phyloP scores from a whole-genome alignment of 2,113 vertebrate species.

The Oxygymnocypris stewartii region DNA sequence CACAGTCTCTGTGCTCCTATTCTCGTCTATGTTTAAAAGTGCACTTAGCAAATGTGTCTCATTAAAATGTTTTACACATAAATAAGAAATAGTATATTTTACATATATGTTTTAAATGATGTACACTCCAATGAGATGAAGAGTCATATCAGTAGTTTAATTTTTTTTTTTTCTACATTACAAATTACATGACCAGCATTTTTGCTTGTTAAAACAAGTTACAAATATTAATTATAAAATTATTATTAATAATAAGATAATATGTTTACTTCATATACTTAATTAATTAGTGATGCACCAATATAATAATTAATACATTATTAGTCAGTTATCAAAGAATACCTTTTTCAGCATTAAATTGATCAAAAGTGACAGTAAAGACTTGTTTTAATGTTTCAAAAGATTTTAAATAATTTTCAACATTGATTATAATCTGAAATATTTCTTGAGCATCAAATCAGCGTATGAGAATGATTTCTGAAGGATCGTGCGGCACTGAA shows the following conservation, averaged over 20 bases:
- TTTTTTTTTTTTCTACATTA: too few species aligned
- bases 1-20: slow-evolving; percentile 12
- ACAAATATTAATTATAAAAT: background rate
- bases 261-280: background rate
- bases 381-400: background rate
- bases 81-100: background rate
- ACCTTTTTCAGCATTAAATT: background rate
- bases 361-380: background rate
- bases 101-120: background rate
- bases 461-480: background rate
- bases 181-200: background rate
- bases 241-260: background rate
- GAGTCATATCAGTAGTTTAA: background rate
- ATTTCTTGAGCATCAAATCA: background rate
- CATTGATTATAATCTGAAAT: background rate
- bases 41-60: background rate
- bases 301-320: background rate
- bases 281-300: background rate
- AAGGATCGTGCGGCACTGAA: background rate
- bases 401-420: background rate
- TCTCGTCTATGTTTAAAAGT: background rate
- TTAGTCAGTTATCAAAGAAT: background rate
- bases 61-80: background rate
- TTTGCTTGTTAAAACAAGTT: background rate
- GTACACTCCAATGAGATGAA: background rate